Conservation (phyloP, 2,888 invertebrate species). For the Microchrysa polita region DNA sequence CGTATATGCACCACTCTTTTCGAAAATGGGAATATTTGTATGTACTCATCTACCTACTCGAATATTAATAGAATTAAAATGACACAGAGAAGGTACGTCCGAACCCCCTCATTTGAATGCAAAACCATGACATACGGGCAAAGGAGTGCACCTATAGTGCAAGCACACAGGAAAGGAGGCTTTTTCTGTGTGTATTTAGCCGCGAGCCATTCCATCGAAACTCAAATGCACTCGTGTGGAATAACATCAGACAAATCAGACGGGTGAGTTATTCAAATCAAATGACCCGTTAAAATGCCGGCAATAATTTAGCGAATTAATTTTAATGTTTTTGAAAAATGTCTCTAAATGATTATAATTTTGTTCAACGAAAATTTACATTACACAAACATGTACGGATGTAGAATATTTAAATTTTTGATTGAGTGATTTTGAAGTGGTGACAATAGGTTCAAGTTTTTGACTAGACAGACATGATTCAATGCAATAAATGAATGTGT, state of each 20-base stretch:
- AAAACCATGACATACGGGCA: not conserved
- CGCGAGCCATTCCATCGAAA: constrained; percentile 4
- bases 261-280: constrained; percentile 38
- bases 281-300: constrained; percentile 45
- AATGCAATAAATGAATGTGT: too few species aligned
- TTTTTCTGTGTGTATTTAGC: not conserved
- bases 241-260: constrained; percentile 33
- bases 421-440: too few species aligned
- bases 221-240: constrained; percentile 28
- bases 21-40: not conserved
- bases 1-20: too few species aligned
- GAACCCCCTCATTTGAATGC: constrained; percentile 43
- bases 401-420: too few species aligned
- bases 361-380: too few species aligned
- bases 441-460: too few species aligned
- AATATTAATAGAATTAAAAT: constrained; percentile 44
- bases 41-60: constrained; percentile 29
- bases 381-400: too few species aligned
- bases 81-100: not conserved
- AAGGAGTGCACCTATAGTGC: not conserved
- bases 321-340: constrained; percentile 28
- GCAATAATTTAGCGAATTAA: constrained; percentile 46
- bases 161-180: too few species aligned
- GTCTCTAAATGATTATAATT: not conserved
- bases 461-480: too few species aligned